Base-by-base conservation (phyloP, 2,797 vertebrate species). In the Sylvia borin region DNA sequence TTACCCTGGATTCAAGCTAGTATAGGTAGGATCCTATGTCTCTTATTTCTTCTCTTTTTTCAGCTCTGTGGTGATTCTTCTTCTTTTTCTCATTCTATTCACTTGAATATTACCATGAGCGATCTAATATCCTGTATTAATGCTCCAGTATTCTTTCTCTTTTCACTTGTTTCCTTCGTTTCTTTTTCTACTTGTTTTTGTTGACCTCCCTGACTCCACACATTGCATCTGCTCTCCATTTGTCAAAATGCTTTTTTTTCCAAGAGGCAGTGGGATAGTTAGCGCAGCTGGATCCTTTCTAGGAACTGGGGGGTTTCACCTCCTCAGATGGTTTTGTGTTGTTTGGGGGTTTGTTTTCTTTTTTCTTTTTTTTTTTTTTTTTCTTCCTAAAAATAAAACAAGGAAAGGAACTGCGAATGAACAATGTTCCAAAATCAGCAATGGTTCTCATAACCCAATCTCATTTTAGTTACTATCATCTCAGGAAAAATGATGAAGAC, bases 161-260 rank as follows among this genome's bases (percentile, higher is more conserved):
- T 90, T 70, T 92, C 85, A 91, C 85, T 97, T 94, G 91, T 90
- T 94, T 84, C 38, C 48, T 60, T 55, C 26, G 43, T 88, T 92
- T 80, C 61, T 84, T 85, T 92, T 93, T 64, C 53, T 80, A 32
- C 55, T 93, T 92, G 76, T 93, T 95, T 95, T 93, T 86, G 60
- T 79, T 94, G 85, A 95, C 79, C 89, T 86, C 55, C 32, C 66
- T 90, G 89, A 84, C 90, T 93, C 88, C 55, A 64, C 73, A 51
- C 40, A 22, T 50, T 89, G 88, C 81, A 93, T 91, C 78, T 96
- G 86, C 58, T 93, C 51, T 94, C 73, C 78, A 72, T 76, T 94
- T 94, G 80, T 90, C 80, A 79, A 82, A 80, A 88, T 15, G 53
- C 20, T 64, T 94, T 95, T 84, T 94, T 86, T 96, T 95, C 58